Evolutionary conservation across 2,113 vertebrate species (phyloP).

Genomic region (Halichoeres trimaculatus): DNA sequence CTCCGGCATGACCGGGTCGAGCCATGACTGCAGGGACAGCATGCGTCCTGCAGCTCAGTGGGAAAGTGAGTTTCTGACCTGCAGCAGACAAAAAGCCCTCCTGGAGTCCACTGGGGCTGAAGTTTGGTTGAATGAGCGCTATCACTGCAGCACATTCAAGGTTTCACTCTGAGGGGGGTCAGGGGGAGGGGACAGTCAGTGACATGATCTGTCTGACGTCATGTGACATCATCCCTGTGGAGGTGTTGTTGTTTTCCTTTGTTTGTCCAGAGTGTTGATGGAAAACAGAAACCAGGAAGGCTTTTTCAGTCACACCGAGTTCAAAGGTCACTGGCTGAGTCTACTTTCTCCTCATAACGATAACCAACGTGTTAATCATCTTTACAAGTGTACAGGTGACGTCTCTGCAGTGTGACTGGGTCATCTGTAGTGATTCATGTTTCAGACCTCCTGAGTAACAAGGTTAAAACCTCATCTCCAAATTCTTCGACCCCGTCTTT

Average conservation of each 20-base stretch:
- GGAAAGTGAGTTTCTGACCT: slow-evolving; percentile 33
- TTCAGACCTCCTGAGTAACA: too few species aligned
- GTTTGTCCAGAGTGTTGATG: slow-evolving; percentile 59
- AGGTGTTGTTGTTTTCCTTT: slow-evolving; percentile 60
- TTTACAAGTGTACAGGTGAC: background rate
- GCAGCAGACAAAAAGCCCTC: too few species aligned
- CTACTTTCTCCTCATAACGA: background rate
- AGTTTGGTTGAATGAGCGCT: slow-evolving; percentile 62
- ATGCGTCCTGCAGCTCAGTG: slow-evolving; percentile 21
- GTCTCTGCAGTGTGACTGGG: too few species aligned
- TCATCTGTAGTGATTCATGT: background rate
- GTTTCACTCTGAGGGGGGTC: slow-evolving; percentile 26
- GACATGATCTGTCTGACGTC: slow-evolving; percentile 51
- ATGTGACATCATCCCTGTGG: slow-evolving; percentile 60
- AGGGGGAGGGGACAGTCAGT: slow-evolving; percentile 49
- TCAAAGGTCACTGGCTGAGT: background rate
- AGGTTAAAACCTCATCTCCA: too few species aligned
- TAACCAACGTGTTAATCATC: background rate
- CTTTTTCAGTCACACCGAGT: background rate
- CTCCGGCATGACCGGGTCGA: slow-evolving; percentile 66
- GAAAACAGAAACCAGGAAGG: slow-evolving; percentile 28
- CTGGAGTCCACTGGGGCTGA: slow-evolving; percentile 63
- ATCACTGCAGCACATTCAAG: slow-evolving; percentile 45
- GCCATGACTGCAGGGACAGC: slow-evolving; percentile 61
- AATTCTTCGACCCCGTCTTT: too few species aligned